Evolutionary conservation across 2,888 invertebrate species (phyloP), one percentile per base, ranked within the genome.

Genomic region (Augochlorella aurata): DNA sequence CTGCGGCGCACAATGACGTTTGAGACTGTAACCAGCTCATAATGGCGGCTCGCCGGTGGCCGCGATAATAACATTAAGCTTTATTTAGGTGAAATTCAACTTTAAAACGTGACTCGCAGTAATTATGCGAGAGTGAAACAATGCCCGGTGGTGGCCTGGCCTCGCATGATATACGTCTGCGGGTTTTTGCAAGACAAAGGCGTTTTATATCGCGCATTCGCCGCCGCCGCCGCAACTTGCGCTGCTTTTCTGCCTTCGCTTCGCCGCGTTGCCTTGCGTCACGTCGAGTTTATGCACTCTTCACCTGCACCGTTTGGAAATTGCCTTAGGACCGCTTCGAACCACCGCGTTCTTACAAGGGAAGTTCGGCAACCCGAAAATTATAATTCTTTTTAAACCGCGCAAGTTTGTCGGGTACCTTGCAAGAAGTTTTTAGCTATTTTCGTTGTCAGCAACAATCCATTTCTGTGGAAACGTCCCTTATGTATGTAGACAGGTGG

Each of bases 11-110:
- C 87, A 88, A 88, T 88, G 87, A 88, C 83, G 83, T 88, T 88
- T 85, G 85, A 85, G 89, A 84, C 87, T 87, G 82, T 88, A 88
- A 88, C 88, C 82, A 67, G 83, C 83, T 88, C 88, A 82, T 88
- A 88, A 88, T 85, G 87, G 87, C 79, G 86, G 84, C 79, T 88
- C 84, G 84, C 78, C 80, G 79, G 67, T 75, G 77, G 70, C 80
- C 88, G 89, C 84, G 89, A 89, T 92, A 92, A 93, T 92, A 92
- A 91, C 91, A 92, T 93, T 90, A 92, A 92, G 91, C 92, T 92
- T 93, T 92, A 93, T 93, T 93, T 92, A 90, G 91, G 90, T 90
- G 90, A 91, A 92, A 91, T 92, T 93, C 91, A 91, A 92, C 91
- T 93, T 92, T 91, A 91, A 92, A 93, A 92, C 91, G 91, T 90